Percentiles rank a stretch among this genome's conserved stretches.
These are phyloP conservation scores for Actenoides hombroni DNA, from an alignment of 2,113 vertebrate genomes.

Conservation along the genomic window DNA sequence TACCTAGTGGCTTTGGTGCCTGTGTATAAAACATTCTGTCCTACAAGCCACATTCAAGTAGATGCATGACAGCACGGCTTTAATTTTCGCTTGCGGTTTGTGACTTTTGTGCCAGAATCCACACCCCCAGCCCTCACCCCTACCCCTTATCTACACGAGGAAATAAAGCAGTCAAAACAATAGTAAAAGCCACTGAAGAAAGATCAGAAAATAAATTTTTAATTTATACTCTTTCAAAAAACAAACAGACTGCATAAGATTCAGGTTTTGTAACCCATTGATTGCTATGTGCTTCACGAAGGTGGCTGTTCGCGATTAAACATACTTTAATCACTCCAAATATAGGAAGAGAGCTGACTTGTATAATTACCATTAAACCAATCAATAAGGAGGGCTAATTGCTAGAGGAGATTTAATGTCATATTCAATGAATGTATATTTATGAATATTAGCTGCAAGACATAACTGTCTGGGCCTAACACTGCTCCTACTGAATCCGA, in stretches of 20 bases:
- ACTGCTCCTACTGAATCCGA: background rate
- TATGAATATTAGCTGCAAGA: background rate
- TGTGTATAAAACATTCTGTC: background rate
- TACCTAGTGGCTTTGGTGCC: background rate
- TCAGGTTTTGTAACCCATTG: background rate
- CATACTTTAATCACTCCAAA: background rate
- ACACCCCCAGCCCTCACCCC: no score
- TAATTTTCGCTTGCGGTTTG: background rate
- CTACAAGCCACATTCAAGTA: background rate
- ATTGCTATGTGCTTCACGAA: background rate
- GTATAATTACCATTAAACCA: background rate
- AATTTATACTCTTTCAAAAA: background rate
- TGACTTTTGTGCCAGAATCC: background rate
- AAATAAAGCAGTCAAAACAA: background rate
- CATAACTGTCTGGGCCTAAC: background rate
- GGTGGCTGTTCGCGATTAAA: background rate
- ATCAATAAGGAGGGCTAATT: background rate
- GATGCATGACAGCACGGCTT: fast-evolving
- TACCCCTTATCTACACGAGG: fast-evolving
- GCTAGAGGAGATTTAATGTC: background rate
- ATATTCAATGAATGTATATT: background rate
- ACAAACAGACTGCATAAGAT: background rate
- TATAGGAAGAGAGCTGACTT: background rate
- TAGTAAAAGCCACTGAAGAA: background rate
- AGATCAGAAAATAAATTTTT: background rate